Evolutionary conservation across 1,140 invertebrate species (phyloP), one percentile per base, ranked within the genome.

Genomic region (Pseudomyrmex gracilis): DNA sequence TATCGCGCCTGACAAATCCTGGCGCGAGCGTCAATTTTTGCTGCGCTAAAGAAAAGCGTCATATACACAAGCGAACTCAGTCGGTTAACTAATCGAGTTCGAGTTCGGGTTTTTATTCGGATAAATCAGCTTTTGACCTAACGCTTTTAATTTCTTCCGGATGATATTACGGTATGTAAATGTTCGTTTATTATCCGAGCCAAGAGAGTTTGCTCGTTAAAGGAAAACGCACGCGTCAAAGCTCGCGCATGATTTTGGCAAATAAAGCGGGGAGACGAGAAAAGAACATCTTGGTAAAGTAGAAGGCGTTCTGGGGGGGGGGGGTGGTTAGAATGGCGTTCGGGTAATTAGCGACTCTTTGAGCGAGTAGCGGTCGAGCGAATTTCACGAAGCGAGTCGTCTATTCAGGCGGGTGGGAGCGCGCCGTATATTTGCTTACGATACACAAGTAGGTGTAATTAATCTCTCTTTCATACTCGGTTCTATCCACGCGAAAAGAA

Each of bases 261-360:
- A 80, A 71, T 70, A 55, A 80, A 80, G 66, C 49, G 20, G 20
- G 20, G 20, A 22, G 66, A 13, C 1, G 13, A 17, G 20, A 51
- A 58, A 82, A 76, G 66, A 76, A 61, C 67, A 17, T n/a, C 17
- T 67, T 3, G 10, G 49, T 22, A 10, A 24, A 57, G 61, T 43
- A 57, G 45, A 76, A 80, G 67, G n/a, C n/a, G n/a, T n/a, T n/a
- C n/a, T n/a, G n/a, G n/a, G n/a, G n/a, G n/a, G n/a, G 15, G 34
- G 17, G 9, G 49, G 55, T 68, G 78, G 66, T 22, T 22, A 34
- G 34, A 34, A 80, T 66, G 60, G 61, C 45, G 45, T 49, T 68
- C 60, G 66, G 89, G 85, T 90, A 89, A 90, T 90, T 90, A 90
- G 89, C 85, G 67, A 90, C 89, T 87, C 85, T 89, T 90, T 84